A percentile compares a stretch with the other conserved stretches of the same genome.
These are phyloP conservation scores for Cantharis rustica DNA, from an alignment of 2,888 invertebrate genomes.

Conservation along the genomic window DNA sequence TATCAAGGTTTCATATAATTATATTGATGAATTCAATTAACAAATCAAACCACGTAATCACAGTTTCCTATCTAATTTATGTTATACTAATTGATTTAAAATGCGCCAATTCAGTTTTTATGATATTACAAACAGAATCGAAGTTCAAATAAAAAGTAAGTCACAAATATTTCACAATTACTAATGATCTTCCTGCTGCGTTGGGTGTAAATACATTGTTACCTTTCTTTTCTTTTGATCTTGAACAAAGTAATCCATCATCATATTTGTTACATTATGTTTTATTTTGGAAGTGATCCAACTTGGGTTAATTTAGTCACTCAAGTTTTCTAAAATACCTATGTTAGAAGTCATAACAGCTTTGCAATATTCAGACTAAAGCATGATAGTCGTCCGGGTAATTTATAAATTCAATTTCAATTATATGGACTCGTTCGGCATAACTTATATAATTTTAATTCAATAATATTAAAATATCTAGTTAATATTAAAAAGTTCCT, in stretches of 20 bases:
- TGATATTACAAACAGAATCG: not conserved
- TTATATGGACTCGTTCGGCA: not conserved
- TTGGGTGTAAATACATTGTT: conserved; percentile 24
- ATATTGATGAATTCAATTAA: conserved; percentile 41
- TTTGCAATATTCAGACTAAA: conserved; percentile 17
- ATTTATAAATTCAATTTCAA: not conserved
- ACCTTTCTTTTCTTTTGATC: conserved; percentile 32
- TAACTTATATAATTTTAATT: not conserved
- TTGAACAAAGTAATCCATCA: conserved; percentile 34
- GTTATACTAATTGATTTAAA: conserved; percentile 26
- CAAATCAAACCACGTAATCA: conserved; percentile 5
- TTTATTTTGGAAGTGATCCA: conserved; percentile 33
- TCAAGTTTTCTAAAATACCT: conserved; percentile 31
- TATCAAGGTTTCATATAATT: conserved; percentile 40
- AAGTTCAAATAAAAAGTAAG: not conserved
- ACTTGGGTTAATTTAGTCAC: conserved; percentile 32
- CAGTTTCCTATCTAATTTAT: not conserved
- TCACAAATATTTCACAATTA: not conserved
- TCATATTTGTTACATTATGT: conserved; percentile 36
- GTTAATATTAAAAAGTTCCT: not conserved
- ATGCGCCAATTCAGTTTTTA: conserved; percentile 6
- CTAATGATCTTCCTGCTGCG: conserved; percentile 17
- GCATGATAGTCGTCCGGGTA: conserved; percentile 15
- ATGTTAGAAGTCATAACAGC: conserved; percentile 20
- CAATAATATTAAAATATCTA: not conserved